Percentiles rank a stretch among this genome's conserved stretches.
Conservation (phyloP, 2,888 invertebrate species). For the Rapana venosa region DNA sequence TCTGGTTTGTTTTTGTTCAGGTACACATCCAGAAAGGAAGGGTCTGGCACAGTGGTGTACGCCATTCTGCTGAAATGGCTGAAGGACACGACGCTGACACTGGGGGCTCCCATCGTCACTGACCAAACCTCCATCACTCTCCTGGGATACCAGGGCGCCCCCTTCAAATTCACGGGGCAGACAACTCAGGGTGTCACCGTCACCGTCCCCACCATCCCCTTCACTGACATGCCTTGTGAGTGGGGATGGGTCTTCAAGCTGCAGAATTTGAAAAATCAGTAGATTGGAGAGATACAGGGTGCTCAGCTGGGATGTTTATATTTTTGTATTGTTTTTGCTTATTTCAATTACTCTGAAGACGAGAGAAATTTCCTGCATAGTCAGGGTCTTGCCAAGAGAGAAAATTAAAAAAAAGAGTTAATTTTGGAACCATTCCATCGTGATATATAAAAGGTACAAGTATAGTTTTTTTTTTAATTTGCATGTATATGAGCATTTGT, state of each 20-base stretch:
- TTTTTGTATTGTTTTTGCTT: not conserved
- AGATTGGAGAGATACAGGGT: not conserved
- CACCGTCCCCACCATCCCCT: conserved; percentile 59
- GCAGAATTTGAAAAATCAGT: conserved; percentile 49
- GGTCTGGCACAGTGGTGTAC: conserved; percentile 80
- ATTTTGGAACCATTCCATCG: too few relatives aligned
- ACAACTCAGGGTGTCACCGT: conserved; percentile 59
- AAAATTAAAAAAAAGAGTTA: too few relatives aligned
- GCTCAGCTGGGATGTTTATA: not conserved
- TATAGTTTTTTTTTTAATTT: too few relatives aligned
- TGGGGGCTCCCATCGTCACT: conserved; percentile 79
- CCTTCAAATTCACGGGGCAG: conserved; percentile 46
- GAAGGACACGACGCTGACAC: conserved; percentile 80
- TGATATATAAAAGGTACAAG: too few relatives aligned
- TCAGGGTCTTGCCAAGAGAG: too few relatives aligned
- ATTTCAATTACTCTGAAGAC: not conserved
- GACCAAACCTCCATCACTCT: conserved; percentile 78
- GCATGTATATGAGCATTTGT: too few relatives aligned
- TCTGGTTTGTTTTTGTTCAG: conserved; percentile 36
- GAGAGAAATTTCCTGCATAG: too few relatives aligned
- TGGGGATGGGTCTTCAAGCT: conserved; percentile 69
- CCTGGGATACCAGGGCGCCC: conserved; percentile 78
- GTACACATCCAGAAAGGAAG: conserved; percentile 56
- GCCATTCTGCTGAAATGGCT: conserved; percentile 87
- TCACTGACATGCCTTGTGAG: conserved; percentile 59